A percentile compares a stretch with the other conserved stretches of the same genome.
Conservation (phyloP, 2,113 vertebrate genomes). For the Copsychus sechellarum region DNA sequence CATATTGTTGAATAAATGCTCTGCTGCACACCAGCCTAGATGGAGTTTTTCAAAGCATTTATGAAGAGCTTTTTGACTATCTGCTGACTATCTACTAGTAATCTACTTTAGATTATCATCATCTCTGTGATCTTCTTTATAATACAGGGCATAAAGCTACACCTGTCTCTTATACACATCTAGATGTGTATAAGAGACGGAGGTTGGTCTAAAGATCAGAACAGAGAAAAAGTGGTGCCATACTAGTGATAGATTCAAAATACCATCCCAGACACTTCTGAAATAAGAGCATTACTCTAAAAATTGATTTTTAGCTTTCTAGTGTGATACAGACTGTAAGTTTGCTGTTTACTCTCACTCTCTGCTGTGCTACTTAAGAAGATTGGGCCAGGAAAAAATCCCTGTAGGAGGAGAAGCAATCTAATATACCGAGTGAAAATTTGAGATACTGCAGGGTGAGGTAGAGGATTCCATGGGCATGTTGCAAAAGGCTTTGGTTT, state of each 20-base stretch:
- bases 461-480: not conserved
- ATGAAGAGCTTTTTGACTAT: not conserved
- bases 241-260: not conserved
- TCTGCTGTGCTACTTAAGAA: not conserved
- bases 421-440: not conserved
- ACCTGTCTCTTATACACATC: too few species aligned
- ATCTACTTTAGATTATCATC: not conserved
- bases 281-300: not conserved
- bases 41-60: not conserved
- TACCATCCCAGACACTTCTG: not conserved
- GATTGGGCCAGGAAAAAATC: not conserved
- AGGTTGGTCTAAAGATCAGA: not conserved
- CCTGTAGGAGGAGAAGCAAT: not conserved
- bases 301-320: not conserved
- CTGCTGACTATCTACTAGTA: too few species aligned
- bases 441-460: not conserved
- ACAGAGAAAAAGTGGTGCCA: not conserved
- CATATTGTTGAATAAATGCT: not conserved
- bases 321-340: not conserved
- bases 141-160: not conserved
- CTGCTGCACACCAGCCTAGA: not conserved
- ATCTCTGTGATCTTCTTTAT: not conserved
- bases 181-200: too few species aligned
- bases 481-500: not conserved
- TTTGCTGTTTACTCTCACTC: not conserved